A percentile compares a stretch with the other conserved stretches of the same genome.
phyloP scores from a whole-genome alignment of 2,797 vertebrate species.

The Gymnopithys bicolor region DNA sequence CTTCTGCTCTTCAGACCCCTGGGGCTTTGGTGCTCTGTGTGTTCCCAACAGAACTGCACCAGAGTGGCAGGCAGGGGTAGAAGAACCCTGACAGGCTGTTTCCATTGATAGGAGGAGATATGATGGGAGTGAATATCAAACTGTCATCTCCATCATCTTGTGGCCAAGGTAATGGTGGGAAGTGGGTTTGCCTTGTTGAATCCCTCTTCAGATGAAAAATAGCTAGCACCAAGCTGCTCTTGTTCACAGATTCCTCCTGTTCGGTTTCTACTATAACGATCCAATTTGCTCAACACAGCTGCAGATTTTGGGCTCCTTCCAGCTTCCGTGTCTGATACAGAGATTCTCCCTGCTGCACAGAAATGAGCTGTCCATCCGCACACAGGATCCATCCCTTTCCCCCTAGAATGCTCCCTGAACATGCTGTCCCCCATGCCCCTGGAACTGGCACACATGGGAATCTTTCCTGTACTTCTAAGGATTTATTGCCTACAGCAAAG shows the following conservation, averaged over 20 bases:
- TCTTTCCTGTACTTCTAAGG: neutral
- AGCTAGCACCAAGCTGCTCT: slow-evolving; percentile 27
- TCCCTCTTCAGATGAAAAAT: slow-evolving; percentile 35
- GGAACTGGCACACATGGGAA: rapidly evolving
- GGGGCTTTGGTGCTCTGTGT: neutral
- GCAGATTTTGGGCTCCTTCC: slow-evolving; percentile 44
- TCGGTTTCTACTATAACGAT: slow-evolving; percentile 13
- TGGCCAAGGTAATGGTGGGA: slow-evolving; percentile 54
- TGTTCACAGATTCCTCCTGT: slow-evolving; percentile 35
- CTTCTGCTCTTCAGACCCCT: neutral
- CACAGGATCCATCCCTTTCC: neutral
- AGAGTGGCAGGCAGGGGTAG: neutral
- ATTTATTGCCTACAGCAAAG: neutral
- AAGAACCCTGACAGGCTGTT: neutral
- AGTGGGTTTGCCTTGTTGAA: neutral
- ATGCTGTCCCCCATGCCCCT: neutral
- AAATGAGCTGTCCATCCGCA: neutral
- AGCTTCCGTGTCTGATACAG: slow-evolving; percentile 17
- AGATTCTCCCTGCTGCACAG: neutral
- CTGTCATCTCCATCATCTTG: slow-evolving; percentile 29
- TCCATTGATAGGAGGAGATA: neutral
- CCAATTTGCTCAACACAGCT: slow-evolving; percentile 57
- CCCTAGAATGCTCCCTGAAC: rapidly evolving
- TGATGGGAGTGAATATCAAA: neutral
- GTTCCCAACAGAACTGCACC: neutral